Conservation (phyloP, 2,888 invertebrate species). For the Rhamnusium bicolor region DNA sequence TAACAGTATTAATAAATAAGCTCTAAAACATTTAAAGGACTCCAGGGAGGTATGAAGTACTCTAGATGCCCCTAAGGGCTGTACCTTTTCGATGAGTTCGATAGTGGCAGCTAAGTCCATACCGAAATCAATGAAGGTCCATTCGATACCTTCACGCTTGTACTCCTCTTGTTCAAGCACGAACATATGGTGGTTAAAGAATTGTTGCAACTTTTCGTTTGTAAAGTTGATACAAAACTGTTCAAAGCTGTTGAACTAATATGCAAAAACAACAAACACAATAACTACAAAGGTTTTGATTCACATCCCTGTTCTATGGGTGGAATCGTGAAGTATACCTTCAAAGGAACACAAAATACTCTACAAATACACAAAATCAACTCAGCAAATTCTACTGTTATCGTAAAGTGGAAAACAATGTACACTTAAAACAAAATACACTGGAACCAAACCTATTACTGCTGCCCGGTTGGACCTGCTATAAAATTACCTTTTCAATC, state of each 20-base stretch:
- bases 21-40: constrained; percentile 26
- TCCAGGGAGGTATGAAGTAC: constrained; percentile 20
- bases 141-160: constrained; percentile 91
- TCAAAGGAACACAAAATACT: constrained; percentile 32
- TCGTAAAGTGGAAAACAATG: constrained; percentile 12
- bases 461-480: background rate
- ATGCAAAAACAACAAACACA: constrained; percentile 61
- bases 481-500: constrained; percentile 88
- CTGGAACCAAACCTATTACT: constrained; percentile 1
- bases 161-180: constrained; percentile 95
- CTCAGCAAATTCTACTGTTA: background rate
- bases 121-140: constrained; percentile 95
- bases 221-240: constrained; percentile 96
- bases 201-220: constrained; percentile 94
- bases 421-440: too few species aligned
- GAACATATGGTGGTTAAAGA: constrained; percentile 97
- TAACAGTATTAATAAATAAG: constrained; percentile 15
- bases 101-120: constrained; percentile 91
- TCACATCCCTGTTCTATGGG: constrained; percentile 57
- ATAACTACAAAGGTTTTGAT: constrained; percentile 52
- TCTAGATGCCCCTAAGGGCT: constrained; percentile 28
- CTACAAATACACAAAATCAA: constrained; percentile 40
- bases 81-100: constrained; percentile 85
- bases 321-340: constrained; percentile 51
- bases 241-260: constrained; percentile 91